Conservation (phyloP, 2,113 vertebrate genomes). For the Zapus hudsonius region DNA sequence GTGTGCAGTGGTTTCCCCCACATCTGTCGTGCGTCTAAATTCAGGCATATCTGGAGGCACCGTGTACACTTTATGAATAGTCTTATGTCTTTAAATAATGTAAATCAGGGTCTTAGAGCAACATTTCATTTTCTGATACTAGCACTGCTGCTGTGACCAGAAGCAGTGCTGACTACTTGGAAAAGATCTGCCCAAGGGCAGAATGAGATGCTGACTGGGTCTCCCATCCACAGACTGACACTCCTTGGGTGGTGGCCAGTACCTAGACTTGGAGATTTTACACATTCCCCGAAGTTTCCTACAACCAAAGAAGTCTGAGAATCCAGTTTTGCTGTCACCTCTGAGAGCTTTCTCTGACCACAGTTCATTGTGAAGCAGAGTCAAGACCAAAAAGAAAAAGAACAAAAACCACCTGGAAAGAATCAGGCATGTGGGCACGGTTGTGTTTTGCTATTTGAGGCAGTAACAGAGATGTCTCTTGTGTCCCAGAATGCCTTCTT, state of each 20-base stretch:
- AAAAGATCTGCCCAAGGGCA: no score
- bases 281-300: neutral
- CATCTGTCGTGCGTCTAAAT: neutral
- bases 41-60: neutral
- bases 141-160: neutral
- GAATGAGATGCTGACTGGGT: neutral
- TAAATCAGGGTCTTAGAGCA: neutral
- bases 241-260: accelerated
- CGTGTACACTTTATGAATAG: neutral
- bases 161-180: neutral
- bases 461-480: accelerated
- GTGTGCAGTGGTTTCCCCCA: neutral
- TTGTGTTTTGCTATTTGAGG: neutral
- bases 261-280: no score
- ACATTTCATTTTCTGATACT: neutral
- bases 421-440: neutral
- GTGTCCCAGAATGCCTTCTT: accelerated
- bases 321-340: neutral
- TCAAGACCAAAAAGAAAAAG: neutral
- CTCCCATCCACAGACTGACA: accelerated
- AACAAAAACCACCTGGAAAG: no score
- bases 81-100: neutral
- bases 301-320: neutral
- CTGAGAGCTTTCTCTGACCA: neutral
- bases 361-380: neutral